Percentiles rank a stretch among this genome's conserved stretches.
Conservation (phyloP, 2,113 vertebrate species). For the Bothrops jararaca region DNA sequence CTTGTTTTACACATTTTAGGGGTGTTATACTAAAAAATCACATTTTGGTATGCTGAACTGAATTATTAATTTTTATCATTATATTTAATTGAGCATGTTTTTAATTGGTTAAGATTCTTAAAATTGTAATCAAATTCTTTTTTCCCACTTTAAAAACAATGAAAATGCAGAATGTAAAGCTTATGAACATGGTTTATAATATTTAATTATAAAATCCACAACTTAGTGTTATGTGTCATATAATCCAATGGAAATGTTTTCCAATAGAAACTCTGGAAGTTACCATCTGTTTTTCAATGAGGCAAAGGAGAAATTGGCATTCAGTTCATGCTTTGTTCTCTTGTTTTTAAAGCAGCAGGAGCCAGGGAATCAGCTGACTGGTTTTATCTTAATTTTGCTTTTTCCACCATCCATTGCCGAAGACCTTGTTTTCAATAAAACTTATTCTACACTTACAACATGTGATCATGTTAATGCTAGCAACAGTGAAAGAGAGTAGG, state of each 20-base stretch:
- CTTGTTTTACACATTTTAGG: neutral
- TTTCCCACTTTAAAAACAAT: neutral
- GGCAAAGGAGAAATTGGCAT: neutral
- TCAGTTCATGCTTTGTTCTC: conserved; percentile 28
- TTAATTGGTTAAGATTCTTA: neutral
- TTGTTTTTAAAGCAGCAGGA: conserved; percentile 18
- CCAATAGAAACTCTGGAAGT: neutral
- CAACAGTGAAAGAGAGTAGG: neutral
- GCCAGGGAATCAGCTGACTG: conserved; percentile 19
- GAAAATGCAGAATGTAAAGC: neutral
- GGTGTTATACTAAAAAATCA: neutral
- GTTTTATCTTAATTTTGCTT: conserved; percentile 5
- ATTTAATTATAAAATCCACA: neutral
- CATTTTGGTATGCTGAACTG: neutral
- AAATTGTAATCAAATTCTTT: neutral
- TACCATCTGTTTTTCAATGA: conserved; percentile 18
- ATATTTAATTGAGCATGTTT: neutral
- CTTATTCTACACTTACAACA: neutral
- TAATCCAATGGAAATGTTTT: neutral
- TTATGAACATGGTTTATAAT: neutral
- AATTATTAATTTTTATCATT: neutral
- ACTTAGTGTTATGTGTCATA: neutral
- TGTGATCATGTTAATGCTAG: neutral
- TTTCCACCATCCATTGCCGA: conserved; percentile 19
- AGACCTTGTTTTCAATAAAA: conserved; percentile 3